Conservation (phyloP, 2,113 vertebrate species). For the Noturus placidus region DNA sequence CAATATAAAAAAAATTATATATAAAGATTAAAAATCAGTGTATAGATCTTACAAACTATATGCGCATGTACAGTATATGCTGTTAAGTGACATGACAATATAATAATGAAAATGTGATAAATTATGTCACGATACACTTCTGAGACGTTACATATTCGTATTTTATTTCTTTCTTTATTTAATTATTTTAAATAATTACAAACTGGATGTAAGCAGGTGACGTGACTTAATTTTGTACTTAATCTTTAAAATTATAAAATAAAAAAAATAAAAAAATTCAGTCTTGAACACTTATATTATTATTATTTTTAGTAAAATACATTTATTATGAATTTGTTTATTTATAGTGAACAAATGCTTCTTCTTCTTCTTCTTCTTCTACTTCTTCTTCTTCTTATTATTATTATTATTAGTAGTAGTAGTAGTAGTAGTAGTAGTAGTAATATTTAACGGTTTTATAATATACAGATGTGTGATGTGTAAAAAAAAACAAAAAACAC, state of each 20-base stretch:
- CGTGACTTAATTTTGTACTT: background rate
- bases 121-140: background rate
- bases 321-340: background rate
- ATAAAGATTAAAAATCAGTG: background rate
- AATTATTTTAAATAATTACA: background rate
- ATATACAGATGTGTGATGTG: background rate
- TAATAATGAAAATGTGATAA: background rate
- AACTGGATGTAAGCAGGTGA: background rate
- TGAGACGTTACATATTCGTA: background rate
- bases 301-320: background rate
- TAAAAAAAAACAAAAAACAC: no score
- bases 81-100: background rate
- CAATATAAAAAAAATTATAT: background rate
- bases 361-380: background rate
- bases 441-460: background rate
- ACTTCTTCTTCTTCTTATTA: background rate
- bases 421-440: background rate
- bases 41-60: background rate
- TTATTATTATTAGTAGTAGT: background rate
- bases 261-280: background rate
- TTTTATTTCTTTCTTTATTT: background rate
- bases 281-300: background rate
- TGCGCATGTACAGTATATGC: background rate
- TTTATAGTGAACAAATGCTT: background rate
- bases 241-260: background rate